Conservation (phyloP, 2,113 vertebrate species). For the Rhipidura dahli region DNA sequence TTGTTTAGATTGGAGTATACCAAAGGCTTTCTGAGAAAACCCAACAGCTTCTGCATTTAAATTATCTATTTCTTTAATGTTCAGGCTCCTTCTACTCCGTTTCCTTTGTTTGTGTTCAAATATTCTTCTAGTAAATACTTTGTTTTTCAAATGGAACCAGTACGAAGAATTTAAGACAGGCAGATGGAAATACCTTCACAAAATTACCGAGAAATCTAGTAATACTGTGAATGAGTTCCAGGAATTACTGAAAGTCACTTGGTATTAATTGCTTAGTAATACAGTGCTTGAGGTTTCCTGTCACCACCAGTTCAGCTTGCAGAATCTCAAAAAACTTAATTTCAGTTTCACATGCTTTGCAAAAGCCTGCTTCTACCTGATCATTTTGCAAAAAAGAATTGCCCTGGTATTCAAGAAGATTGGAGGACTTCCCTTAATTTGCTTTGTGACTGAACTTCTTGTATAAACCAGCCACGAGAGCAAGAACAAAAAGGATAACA, state of each 20-base stretch:
- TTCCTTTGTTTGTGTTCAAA: neutral
- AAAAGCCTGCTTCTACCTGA: neutral
- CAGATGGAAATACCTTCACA: constrained; percentile 5
- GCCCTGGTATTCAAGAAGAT: neutral
- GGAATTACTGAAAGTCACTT: constrained; percentile 52
- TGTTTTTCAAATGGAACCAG: neutral
- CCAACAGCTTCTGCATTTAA: neutral
- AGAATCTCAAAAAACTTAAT: neutral
- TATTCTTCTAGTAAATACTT: neutral
- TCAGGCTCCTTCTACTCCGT: neutral
- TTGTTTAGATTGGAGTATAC: neutral
- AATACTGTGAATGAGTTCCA: constrained; percentile 1
- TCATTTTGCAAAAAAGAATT: neutral
- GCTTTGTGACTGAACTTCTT: neutral
- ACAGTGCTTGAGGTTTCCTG: constrained; percentile 49
- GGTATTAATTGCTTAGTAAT: constrained; percentile 38
- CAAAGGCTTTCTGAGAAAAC: neutral
- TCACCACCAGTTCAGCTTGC: neutral
- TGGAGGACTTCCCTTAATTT: neutral
- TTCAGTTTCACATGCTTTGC: neutral
- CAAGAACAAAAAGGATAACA: neutral
- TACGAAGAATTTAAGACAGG: neutral
- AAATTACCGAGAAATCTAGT: constrained; percentile 13
- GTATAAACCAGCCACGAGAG: neutral
- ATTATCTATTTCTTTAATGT: neutral